Evolutionary conservation across 2,113 vertebrate genomes (phyloP).

Genomic region (Dissostichus mawsoni): DNA sequence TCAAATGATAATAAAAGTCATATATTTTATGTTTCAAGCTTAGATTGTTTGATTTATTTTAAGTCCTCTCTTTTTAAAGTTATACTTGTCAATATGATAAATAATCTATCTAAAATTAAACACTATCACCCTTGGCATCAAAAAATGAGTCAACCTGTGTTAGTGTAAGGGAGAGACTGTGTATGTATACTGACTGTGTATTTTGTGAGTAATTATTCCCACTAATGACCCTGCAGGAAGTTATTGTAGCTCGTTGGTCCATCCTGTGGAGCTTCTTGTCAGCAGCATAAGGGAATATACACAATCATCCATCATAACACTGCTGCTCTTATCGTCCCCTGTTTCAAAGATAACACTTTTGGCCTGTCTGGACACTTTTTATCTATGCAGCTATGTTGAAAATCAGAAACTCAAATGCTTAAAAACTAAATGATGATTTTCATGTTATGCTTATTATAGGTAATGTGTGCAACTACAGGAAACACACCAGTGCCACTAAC

Average conservation of each 20-base stretch:
- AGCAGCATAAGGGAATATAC: constrained; percentile 47
- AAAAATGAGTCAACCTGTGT: neutral
- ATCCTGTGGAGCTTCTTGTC: constrained; percentile 64
- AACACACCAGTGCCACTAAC: neutral
- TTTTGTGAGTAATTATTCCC: constrained; percentile 9
- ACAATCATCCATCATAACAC: constrained; percentile 48
- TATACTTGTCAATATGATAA: neutral
- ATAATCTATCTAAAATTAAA: no score
- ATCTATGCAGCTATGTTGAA: neutral
- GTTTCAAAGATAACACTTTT: constrained; percentile 12
- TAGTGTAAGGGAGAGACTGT: neutral
- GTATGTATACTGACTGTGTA: neutral
- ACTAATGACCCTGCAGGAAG: constrained; percentile 65
- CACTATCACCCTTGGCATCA: neutral
- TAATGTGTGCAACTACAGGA: neutral
- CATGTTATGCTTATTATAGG: neutral
- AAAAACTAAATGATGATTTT: neutral
- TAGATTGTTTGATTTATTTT: neutral
- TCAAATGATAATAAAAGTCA: neutral
- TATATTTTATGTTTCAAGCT: neutral
- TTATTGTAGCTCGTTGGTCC: constrained; percentile 25
- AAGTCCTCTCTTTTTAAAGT: neutral
- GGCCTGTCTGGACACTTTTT: neutral
- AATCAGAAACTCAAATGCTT: neutral
- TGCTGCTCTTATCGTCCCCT: constrained; percentile 50